phyloP scores from a whole-genome alignment of 2,113 vertebrate genomes.

The Oreamnos americanus region DNA sequence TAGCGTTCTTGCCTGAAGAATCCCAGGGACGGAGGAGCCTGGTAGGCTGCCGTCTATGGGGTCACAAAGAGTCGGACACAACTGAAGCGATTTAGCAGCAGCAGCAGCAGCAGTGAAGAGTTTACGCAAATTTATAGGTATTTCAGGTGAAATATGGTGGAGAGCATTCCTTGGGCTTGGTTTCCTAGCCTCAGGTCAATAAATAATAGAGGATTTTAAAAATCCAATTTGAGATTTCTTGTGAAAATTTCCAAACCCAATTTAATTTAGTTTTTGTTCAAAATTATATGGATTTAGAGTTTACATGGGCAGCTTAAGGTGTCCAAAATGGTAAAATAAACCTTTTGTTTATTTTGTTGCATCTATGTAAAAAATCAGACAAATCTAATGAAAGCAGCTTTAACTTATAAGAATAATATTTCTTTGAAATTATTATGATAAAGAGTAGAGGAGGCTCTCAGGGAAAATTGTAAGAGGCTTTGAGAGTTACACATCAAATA shows the following conservation, averaged over 20 bases:
- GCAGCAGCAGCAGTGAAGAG: not conserved
- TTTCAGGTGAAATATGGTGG: not conserved
- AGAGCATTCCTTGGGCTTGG: not conserved
- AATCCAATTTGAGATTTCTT: not conserved
- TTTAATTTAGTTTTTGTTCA: not conserved
- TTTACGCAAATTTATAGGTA: not conserved
- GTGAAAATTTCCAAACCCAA: not conserved
- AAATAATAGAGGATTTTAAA: not conserved
- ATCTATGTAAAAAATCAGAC: not conserved
- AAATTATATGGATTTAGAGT: not conserved
- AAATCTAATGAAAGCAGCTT: not conserved
- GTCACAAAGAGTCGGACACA: fast-evolving
- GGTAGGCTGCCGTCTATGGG: too few relatives aligned
- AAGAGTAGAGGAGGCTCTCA: not conserved
- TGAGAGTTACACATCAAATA: not conserved
- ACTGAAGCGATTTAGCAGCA: too few relatives aligned
- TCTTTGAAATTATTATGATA: not conserved
- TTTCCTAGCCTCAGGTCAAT: not conserved
- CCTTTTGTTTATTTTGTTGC: not conserved
- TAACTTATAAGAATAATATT: not conserved
- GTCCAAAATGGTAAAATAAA: not conserved
- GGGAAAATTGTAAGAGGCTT: not conserved
- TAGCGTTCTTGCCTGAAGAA: too few relatives aligned
- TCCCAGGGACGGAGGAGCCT: too few relatives aligned
- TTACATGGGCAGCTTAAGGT: not conserved